Evolutionary conservation across 2,888 invertebrate species (phyloP).

Genomic region (Diadromus collaris): DNA sequence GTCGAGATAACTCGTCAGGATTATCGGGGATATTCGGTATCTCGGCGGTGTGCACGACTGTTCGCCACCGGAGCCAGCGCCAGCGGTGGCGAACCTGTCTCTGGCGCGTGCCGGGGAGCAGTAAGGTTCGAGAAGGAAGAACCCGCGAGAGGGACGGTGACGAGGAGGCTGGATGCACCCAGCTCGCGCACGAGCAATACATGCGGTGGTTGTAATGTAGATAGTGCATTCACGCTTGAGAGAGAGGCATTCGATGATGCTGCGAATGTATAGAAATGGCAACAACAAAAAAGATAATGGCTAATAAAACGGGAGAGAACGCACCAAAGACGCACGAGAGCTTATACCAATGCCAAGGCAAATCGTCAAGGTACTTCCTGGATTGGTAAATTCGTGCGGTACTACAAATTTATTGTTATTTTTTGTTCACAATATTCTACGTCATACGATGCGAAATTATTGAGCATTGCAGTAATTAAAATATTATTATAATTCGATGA

Average conservation of each 20-base stretch:
- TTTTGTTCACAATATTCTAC: not conserved
- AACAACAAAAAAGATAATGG: slow-evolving; percentile 56
- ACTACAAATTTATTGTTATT: not conserved
- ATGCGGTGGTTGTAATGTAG: slow-evolving; percentile 4
- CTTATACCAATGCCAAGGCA: slow-evolving; percentile 43
- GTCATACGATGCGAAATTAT: not conserved
- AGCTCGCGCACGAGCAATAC: slow-evolving; percentile 26
- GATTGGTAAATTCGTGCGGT: slow-evolving; percentile 28
- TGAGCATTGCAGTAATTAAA: no score
- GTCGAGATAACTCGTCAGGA: slow-evolving; percentile 48
- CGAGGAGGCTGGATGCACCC: slow-evolving; percentile 31
- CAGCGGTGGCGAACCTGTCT: slow-evolving; percentile 61
- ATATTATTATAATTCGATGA: no score
- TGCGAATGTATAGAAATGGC: slow-evolving; percentile 17
- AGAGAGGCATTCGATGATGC: not conserved
- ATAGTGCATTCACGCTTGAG: slow-evolving; percentile 7
- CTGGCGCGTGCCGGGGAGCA: slow-evolving; percentile 64
- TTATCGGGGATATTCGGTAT: slow-evolving; percentile 64
- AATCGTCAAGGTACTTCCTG: slow-evolving; percentile 50
- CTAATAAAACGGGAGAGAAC: slow-evolving; percentile 45
- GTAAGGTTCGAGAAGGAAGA: slow-evolving; percentile 38
- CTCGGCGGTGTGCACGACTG: slow-evolving; percentile 44
- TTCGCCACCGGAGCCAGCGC: slow-evolving; percentile 40
- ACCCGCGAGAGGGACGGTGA: slow-evolving; percentile 10
- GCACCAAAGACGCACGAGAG: slow-evolving; percentile 13